Percentiles rank a stretch among this genome's conserved stretches.
Evolutionary conservation across 2,797 vertebrate genomes (phyloP).

Genomic region (Sciurus vulgaris): DNA sequence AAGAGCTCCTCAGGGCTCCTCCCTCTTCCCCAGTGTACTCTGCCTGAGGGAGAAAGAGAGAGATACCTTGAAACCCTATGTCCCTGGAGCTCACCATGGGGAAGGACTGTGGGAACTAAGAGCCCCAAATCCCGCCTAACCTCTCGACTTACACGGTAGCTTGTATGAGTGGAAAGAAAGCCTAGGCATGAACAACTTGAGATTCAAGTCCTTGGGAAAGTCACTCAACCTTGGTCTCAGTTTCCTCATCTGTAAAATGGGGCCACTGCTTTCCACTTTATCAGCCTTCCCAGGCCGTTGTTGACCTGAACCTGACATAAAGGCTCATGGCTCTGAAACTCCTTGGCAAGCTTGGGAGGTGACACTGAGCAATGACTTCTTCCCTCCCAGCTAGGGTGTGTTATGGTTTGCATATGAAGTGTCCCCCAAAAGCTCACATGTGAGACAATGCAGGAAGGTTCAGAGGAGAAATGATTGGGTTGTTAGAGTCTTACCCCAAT

Average conservation of each 20-base stretch:
- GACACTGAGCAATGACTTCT: background rate
- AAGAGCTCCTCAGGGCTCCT: background rate
- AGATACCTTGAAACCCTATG: background rate
- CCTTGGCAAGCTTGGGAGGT: background rate
- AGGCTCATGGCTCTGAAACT: background rate
- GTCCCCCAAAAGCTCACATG: no score
- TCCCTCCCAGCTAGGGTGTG: background rate
- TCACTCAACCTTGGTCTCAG: background rate
- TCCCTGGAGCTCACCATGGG: background rate
- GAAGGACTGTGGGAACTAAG: fast-evolving
- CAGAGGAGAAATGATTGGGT: no score
- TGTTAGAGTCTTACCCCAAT: no score
- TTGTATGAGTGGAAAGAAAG: background rate
- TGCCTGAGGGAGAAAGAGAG: background rate
- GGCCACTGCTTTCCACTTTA: background rate
- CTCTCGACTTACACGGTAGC: background rate
- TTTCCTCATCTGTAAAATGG: background rate
- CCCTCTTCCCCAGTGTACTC: background rate
- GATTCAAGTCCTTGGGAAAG: background rate
- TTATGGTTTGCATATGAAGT: no score
- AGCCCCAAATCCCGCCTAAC: background rate
- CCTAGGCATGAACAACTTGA: background rate
- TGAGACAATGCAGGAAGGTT: no score
- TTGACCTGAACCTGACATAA: background rate
- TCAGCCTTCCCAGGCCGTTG: background rate